Conservation (phyloP, 1,140 invertebrate species). For the Euwallacea fornicatus region DNA sequence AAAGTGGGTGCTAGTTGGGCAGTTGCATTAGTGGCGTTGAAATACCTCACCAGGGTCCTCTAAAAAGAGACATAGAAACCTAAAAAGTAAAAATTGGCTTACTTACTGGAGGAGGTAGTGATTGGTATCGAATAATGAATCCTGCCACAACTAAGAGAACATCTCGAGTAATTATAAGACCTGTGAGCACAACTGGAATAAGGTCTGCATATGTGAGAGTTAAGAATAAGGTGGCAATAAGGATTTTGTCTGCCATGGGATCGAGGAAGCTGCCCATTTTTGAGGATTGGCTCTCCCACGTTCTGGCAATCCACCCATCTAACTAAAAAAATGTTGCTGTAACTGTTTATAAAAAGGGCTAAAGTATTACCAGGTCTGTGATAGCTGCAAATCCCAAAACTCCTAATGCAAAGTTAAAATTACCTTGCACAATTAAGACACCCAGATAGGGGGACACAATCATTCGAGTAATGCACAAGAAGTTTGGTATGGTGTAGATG, state of each 20-base stretch:
- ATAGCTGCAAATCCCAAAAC: constrained; percentile 77
- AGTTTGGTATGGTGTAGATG: constrained; percentile 91
- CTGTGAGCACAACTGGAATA: constrained; percentile 84
- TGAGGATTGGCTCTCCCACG: constrained; percentile 86
- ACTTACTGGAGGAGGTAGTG: constrained; percentile 82
- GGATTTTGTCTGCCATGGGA: constrained; percentile 95
- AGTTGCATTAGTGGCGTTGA: constrained; percentile 86
- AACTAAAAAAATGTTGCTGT: constrained; percentile 61
- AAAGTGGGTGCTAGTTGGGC: constrained; percentile 89
- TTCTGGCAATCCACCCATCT: constrained; percentile 95
- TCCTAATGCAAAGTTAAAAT: constrained; percentile 73
- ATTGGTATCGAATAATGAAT: constrained; percentile 87
- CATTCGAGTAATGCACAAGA: constrained; percentile 83
- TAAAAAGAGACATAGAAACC: constrained; percentile 54
- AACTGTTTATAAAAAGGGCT: background rate
- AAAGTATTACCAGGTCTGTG: constrained; percentile 73
- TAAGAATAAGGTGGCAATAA: constrained; percentile 86
- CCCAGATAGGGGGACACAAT: constrained; percentile 82
- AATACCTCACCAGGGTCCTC: constrained; percentile 86
- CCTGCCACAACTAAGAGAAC: constrained; percentile 76
- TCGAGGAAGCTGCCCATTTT: constrained; percentile 95
- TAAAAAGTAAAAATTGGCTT: constrained; percentile 4
- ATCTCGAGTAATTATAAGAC: constrained; percentile 83
- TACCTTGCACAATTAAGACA: constrained; percentile 73
- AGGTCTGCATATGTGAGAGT: constrained; percentile 81